phyloP scores from a whole-genome alignment of 1,140 invertebrate genomes.

The Drosophila pruinosa region DNA sequence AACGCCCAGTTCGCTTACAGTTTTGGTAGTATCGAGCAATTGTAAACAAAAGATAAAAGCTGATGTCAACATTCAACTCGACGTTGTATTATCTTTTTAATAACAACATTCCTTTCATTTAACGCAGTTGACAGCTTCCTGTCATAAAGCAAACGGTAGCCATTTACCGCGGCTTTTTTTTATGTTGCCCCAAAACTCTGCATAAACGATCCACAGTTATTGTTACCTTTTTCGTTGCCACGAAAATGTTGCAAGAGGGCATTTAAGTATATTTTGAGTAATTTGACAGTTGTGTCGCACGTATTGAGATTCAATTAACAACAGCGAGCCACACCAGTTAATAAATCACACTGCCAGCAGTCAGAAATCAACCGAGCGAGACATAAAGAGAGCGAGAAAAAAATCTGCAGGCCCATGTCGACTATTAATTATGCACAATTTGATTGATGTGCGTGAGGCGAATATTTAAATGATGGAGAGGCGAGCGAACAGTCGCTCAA shows the following conservation, averaged over 20 bases:
- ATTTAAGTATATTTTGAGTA: slow-evolving; percentile 22
- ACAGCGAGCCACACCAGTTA: slow-evolving; percentile 39
- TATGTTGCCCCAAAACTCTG: slow-evolving; percentile 24
- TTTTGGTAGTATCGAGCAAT: not conserved
- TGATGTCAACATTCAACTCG: slow-evolving; percentile 35
- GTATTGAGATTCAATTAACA: slow-evolving; percentile 70
- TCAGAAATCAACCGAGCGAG: slow-evolving; percentile 13
- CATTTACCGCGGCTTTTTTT: not conserved
- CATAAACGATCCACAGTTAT: slow-evolving; percentile 13
- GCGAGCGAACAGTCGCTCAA: not conserved
- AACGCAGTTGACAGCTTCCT: slow-evolving; percentile 64
- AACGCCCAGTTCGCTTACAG: not conserved
- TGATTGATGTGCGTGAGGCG: slow-evolving; percentile 73
- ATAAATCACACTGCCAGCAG: slow-evolving; percentile 58
- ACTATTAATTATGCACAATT: slow-evolving; percentile 77
- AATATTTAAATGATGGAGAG: slow-evolving; percentile 30
- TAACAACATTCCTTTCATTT: slow-evolving; percentile 29
- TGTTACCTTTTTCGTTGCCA: slow-evolving; percentile 20
- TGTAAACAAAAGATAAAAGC: slow-evolving; percentile 52
- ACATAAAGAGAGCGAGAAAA: not conserved
- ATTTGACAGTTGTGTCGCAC: slow-evolving; percentile 50
- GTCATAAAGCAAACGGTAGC: slow-evolving; percentile 64
- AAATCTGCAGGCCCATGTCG: not conserved
- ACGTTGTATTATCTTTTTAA: slow-evolving; percentile 66
- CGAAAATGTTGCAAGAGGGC: slow-evolving; percentile 15